These are phyloP conservation scores for Calcarius lapponicus DNA, from an alignment of 2,797 vertebrate genomes.

Conservation along the genomic window DNA sequence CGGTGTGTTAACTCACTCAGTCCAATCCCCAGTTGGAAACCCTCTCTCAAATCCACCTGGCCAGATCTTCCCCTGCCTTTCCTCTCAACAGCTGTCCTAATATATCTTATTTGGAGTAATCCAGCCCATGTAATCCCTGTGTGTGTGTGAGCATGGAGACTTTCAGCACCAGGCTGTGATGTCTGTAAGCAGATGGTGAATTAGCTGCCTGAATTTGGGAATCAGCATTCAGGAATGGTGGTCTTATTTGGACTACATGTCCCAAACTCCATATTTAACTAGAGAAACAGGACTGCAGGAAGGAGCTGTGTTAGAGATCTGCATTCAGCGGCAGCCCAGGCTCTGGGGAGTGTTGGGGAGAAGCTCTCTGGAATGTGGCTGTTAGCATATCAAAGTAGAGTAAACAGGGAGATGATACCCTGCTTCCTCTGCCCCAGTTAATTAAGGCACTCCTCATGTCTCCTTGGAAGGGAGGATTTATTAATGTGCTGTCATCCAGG, in stretches of 20 bases:
- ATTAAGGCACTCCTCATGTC: slow-evolving; percentile 26
- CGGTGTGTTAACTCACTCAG: neutral
- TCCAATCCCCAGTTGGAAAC: neutral
- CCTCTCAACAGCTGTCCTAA: neutral
- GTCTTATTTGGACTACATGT: neutral
- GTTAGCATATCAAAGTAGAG: slow-evolving; percentile 58
- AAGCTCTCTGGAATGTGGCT: slow-evolving; percentile 37
- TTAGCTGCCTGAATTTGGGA: neutral
- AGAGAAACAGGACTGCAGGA: neutral
- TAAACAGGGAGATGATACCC: slow-evolving; percentile 59
- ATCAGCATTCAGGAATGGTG: neutral
- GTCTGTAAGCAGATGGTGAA: neutral
- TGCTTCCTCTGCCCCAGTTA: slow-evolving; percentile 65
- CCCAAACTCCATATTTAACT: neutral
- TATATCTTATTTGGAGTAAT: neutral
- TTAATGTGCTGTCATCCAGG: slow-evolving; percentile 28
- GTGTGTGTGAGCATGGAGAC: neutral
- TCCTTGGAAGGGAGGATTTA: slow-evolving; percentile 35
- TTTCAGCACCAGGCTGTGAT: neutral
- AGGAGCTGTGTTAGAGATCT: neutral
- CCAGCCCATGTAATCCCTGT: neutral
- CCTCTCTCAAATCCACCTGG: neutral
- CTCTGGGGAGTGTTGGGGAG: neutral
- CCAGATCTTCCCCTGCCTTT: neutral
- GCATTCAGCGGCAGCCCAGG: neutral